Percentiles rank a stretch among this genome's conserved stretches.
Evolutionary conservation across 2,888 invertebrate species (phyloP).

Genomic region (Drosophila engyochracea): DNA sequence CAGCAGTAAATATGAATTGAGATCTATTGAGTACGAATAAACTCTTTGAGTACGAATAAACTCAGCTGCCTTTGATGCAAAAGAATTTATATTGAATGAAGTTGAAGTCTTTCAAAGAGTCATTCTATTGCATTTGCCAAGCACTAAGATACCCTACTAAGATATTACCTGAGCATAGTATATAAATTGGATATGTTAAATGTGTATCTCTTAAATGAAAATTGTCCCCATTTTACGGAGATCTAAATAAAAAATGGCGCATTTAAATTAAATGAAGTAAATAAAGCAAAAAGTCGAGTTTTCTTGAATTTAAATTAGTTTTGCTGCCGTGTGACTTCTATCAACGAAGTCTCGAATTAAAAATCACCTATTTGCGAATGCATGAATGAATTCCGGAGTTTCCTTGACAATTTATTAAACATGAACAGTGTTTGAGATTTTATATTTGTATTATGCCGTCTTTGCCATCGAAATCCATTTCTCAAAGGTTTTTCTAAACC

Average conservation of each 20-base stretch:
- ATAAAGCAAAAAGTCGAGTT: background rate
- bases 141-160: background rate
- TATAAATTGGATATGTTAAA: background rate
- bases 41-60: background rate
- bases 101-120: background rate
- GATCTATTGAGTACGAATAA: no score
- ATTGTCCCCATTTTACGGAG: background rate
- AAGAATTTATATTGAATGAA: background rate
- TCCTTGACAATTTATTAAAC: background rate
- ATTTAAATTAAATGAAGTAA: background rate
- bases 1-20: background rate
- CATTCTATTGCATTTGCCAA: background rate
- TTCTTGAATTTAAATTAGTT: background rate
- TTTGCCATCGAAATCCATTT: background rate
- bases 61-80: background rate
- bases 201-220: background rate
- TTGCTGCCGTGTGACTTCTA: background rate
- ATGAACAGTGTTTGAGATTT: background rate
- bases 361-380: background rate
- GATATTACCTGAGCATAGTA: background rate
- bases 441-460: background rate
- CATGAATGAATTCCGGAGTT: background rate
- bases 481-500: background rate
- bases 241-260: fast-evolving
- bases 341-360: background rate